Conservation (phyloP, 2,888 invertebrate species). For the Dryobotodes eremita region DNA sequence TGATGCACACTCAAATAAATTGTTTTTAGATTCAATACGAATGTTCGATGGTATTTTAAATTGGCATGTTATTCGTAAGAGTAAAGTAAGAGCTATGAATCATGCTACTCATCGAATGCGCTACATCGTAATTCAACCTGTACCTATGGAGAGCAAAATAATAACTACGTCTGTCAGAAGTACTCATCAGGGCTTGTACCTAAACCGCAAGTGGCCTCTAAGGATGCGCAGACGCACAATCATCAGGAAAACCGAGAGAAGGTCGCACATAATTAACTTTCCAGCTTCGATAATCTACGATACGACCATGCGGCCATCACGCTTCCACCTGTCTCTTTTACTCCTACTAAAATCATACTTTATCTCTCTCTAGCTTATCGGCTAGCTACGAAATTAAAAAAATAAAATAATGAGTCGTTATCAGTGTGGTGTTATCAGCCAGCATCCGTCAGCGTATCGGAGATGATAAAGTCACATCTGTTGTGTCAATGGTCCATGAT, state of each 20-base stretch:
- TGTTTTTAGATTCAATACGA: background rate
- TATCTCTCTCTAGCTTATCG: slow-evolving; percentile 77
- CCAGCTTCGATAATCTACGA: slow-evolving; percentile 71
- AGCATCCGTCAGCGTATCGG: slow-evolving; percentile 84
- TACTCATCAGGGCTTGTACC: background rate
- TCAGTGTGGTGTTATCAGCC: slow-evolving; percentile 75
- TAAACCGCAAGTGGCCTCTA: slow-evolving; percentile 25
- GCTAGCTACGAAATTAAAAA: slow-evolving; percentile 84
- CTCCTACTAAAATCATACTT: slow-evolving; percentile 69
- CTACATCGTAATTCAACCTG: background rate
- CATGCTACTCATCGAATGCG: background rate
- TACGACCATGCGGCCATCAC: slow-evolving; percentile 84
- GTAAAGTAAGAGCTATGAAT: background rate
- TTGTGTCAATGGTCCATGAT: slow-evolving; percentile 79
- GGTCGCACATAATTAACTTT: slow-evolving; percentile 67
- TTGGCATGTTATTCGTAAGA: too few species aligned
- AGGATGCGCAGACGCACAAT: slow-evolving; percentile 3
- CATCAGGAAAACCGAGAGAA: slow-evolving; percentile 49
- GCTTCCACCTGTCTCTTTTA: slow-evolving; percentile 77
- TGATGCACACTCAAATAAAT: background rate
- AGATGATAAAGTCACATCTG: slow-evolving; percentile 83
- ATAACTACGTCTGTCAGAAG: background rate
- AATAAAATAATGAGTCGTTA: slow-evolving; percentile 83
- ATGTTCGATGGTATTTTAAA: background rate
- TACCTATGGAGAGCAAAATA: background rate